phyloP scores from a whole-genome alignment of 2,888 invertebrate genomes.

The Sinohyriopsis cumingii region DNA sequence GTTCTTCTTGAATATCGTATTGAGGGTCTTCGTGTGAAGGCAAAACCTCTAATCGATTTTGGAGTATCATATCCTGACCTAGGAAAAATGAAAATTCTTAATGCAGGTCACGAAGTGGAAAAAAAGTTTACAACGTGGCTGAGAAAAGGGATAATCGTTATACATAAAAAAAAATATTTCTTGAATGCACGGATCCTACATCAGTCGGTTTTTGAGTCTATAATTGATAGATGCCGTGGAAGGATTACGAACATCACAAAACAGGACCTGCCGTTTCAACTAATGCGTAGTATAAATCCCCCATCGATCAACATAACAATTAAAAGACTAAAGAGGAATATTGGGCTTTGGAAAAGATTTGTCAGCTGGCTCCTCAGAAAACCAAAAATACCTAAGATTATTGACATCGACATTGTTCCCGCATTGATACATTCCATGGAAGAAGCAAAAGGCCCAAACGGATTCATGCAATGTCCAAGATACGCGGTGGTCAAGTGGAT shows the following conservation, averaged over 20 bases:
- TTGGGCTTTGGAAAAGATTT: too few relatives aligned
- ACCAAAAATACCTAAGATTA: not conserved
- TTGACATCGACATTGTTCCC: slow-evolving; percentile 46
- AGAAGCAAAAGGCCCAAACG: slow-evolving; percentile 10
- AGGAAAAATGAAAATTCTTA: too few relatives aligned
- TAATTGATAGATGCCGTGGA: slow-evolving; percentile 11
- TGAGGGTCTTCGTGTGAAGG: slow-evolving; percentile 12
- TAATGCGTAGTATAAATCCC: slow-evolving; percentile 22
- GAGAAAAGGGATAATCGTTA: slow-evolving; percentile 8
- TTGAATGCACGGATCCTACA: slow-evolving; percentile 19
- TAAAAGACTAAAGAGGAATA: too few relatives aligned
- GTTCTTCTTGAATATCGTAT: slow-evolving; percentile 24
- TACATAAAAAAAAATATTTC: not conserved
- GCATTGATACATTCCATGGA: slow-evolving; percentile 28
- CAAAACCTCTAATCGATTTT: not conserved
- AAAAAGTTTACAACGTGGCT: slow-evolving; percentile 10
- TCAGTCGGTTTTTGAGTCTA: slow-evolving; percentile 17
- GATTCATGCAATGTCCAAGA: slow-evolving; percentile 24
- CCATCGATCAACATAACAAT: slow-evolving; percentile 30
- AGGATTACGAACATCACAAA: not conserved
- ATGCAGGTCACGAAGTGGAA: slow-evolving; percentile 2
- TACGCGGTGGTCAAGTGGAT: slow-evolving; percentile 45
- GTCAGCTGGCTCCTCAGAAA: too few relatives aligned
- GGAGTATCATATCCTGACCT: too few relatives aligned
- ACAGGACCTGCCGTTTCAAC: slow-evolving; percentile 3